Base-by-base conservation (phyloP, 2,888 invertebrate species). In the Noctua comes region DNA sequence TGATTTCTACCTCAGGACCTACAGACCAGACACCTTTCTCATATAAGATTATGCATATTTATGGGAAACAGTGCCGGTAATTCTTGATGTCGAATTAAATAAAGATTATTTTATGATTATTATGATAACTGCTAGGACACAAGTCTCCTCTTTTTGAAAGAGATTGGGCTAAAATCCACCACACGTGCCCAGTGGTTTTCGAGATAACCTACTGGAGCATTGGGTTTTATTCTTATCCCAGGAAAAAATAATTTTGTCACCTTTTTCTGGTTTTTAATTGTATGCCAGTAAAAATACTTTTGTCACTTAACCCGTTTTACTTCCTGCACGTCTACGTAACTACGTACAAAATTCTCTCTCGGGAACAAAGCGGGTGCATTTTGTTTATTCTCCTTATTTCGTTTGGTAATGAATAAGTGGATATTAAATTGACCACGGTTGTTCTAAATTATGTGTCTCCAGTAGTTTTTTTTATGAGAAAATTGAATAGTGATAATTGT, bases 291-390 rank as follows among this genome's bases (percentile, higher is more conserved):
- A 69, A 46, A 13, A 31, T 4, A 31, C 1, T 59, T 51, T 80
- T 54, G 1, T 40, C 13, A 66, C 81, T 62, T 85, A 82, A 2
- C 2, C 43, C 51, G 3, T 24, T 82, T 85, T 31, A 18, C 18
- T 65, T 65, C 21, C 54, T n/a, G 81, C 24, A 43, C 27, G 40
- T 18, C 40, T 70, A 36, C 54, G 65, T 65, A 77, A 86, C 83
- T 79, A 79, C 77, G 84, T 76, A 86, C 86, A 86, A 88, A 90
- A 90, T 88, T 86, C 83, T 75, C 84, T 80, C 79, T 77, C 78
- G 85, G 66, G 83, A 80, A 90, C 86, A 90, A 90, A 91, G 85
- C 82, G 85, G 77, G 75, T 91, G 84, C 87, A 87, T 88, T 90
- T 88, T 89, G 89, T 90, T 88, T 88, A 82, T 82, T 83, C 76